Evolutionary conservation across 1,140 invertebrate genomes (phyloP).

Genomic region (Temnothorax longispinosus): DNA sequence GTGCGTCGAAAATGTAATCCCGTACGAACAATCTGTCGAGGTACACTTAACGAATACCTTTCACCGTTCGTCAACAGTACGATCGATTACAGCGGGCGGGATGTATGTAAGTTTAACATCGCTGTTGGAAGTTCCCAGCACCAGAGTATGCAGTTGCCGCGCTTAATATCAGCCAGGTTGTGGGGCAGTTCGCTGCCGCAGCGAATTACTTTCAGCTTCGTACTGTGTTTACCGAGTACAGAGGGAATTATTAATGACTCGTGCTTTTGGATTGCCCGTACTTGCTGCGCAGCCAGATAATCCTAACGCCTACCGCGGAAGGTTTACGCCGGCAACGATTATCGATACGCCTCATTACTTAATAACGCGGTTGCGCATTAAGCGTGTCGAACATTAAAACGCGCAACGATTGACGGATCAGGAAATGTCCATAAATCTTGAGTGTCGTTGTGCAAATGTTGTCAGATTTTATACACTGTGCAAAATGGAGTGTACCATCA

Average conservation of each 20-base stretch:
- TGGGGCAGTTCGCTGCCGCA: slow-evolving; percentile 46
- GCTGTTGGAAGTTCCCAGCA: slow-evolving; percentile 15
- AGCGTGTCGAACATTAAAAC: slow-evolving; percentile 10
- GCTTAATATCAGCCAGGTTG: slow-evolving; percentile 45
- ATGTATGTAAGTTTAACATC: slow-evolving; percentile 39
- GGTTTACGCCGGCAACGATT: slow-evolving; percentile 42
- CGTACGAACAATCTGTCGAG: slow-evolving; percentile 6
- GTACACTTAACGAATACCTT: background rate
- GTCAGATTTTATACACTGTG: slow-evolving; percentile 17
- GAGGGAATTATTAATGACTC: slow-evolving; percentile 61
- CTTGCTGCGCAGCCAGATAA: slow-evolving; percentile 11
- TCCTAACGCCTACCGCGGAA: slow-evolving; percentile 3
- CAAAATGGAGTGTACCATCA: background rate
- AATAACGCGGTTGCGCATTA: slow-evolving; percentile 31
- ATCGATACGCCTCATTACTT: slow-evolving; percentile 49
- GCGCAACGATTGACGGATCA: background rate
- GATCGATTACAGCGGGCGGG: slow-evolving; percentile 37
- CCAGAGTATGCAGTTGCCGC: slow-evolving; percentile 31
- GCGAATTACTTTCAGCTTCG: slow-evolving; percentile 57
- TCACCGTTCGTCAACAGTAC: slow-evolving; percentile 30
- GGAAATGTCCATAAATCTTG: slow-evolving; percentile 12
- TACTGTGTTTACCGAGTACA: slow-evolving; percentile 47
- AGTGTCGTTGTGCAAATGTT: background rate
- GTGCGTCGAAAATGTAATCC: slow-evolving; percentile 13
- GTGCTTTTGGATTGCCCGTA: slow-evolving; percentile 50